Base-by-base conservation (phyloP, 2,888 invertebrate genomes). In the Morinoia aosen region DNA sequence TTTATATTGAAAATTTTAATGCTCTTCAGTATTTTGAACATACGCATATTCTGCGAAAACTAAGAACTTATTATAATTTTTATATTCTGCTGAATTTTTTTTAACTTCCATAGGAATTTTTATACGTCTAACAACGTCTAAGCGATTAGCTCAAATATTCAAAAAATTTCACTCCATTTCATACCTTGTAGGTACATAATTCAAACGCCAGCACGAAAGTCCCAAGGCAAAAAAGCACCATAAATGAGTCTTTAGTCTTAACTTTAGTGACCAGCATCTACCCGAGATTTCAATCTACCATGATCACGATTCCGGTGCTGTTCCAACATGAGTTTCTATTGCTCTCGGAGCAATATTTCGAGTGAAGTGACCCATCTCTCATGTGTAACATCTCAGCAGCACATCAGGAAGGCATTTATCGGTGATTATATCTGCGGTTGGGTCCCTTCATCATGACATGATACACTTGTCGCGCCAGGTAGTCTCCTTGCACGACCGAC, bases 361-460 rank as follows among this genome's bases (percentile, higher is more conserved):
- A 16, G 25, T 76, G 25, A 76, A 76, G 76, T 33, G 33, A 76
- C 76, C 25, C 25, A 61, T 61, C 61, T 61, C 61, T 61, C 61
- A 76, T 76, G 76, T 76, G 33, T 76, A 76, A 33, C 76, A 76
- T 76, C 76, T 76, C 76, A 76, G 76, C 76, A 76, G 76, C 76
- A 76, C 76, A 76, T 33, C 25, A 76, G 76, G 33, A 76, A 33
- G 25, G 33, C 76, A 76, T 76, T 76, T 76, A 76, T 76, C 33
- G 76, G 76, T 25, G 76, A 76, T 33, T 33, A 33, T 76, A 76
- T 33, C 76, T 76, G 76, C 76, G 76, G 76, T 76, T 76, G 33
- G 33, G 76, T 10, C 10, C 76, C 76, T 76, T 33, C 76, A 76
- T 76, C 76, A 76, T 76, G 76, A 33, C 76, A 76, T 33, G 76